Conservation (phyloP, 2,797 vertebrate species). For the Clarias pachynema region DNA sequence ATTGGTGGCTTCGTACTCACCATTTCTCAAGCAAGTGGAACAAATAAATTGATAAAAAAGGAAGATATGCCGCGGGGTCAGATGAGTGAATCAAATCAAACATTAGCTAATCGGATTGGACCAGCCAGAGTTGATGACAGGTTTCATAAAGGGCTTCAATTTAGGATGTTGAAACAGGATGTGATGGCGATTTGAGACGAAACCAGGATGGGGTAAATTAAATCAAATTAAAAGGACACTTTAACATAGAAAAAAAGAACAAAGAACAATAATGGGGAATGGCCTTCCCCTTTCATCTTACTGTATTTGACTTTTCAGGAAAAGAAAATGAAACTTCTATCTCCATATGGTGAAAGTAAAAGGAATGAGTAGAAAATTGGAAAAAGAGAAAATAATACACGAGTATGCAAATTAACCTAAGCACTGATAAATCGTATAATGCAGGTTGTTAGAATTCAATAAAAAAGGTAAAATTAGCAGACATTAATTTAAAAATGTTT, state of each 20-base stretch:
- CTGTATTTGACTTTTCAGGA: background rate
- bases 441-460: background rate
- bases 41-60: background rate
- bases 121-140: background rate
- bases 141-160: background rate
- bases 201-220: slow-evolving; percentile 4
- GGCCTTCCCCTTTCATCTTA: background rate
- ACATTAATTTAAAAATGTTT: background rate
- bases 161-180: slow-evolving; percentile 18
- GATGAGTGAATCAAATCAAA: slow-evolving; percentile 14
- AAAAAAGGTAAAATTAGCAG: background rate
- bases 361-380: background rate
- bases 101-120: slow-evolving; percentile 1
- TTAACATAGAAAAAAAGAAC: background rate
- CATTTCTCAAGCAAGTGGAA: background rate
- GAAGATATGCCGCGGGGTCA: background rate
- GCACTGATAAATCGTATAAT: background rate
- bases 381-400: background rate
- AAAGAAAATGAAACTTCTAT: background rate
- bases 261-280: background rate
- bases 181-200: background rate
- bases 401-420: background rate
- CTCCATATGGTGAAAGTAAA: background rate
- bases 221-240: slow-evolving; percentile 5
- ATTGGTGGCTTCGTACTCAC: background rate